A percentile compares a stretch with the other conserved stretches of the same genome.
Conservation (phyloP, 1,140 invertebrate species). For the Thrips palmi region DNA sequence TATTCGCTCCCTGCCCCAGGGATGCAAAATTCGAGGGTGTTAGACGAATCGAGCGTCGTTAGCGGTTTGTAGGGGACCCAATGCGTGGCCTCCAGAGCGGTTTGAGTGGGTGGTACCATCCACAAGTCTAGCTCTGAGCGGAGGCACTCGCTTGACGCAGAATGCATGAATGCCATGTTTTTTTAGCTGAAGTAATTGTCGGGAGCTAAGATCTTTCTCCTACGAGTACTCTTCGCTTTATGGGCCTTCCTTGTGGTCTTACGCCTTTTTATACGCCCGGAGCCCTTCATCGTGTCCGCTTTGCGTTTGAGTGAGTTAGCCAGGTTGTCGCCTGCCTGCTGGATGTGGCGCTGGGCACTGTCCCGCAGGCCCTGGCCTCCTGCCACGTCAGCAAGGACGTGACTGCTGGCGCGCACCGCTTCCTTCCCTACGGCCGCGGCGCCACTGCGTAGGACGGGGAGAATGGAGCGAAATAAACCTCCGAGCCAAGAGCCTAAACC, state of each 20-base stretch:
- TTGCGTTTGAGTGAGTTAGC: too few species aligned
- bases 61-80: constrained; percentile 24
- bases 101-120: constrained; percentile 23
- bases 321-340: too few species aligned
- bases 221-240: constrained; percentile 7
- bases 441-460: constrained; percentile 18
- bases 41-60: constrained; percentile 20
- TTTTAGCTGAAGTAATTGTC: too few species aligned
- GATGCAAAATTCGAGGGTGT: constrained; percentile 24
- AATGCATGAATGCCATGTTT: constrained; percentile 16
- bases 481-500: constrained; percentile 18
- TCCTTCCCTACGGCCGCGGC: constrained; percentile 18
- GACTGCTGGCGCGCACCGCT: constrained; percentile 15
- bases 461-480: constrained; percentile 18
- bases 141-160: constrained; percentile 16
- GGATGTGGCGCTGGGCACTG: constrained; percentile 14
- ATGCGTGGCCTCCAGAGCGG: constrained; percentile 20
- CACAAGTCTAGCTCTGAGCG: constrained; percentile 26
- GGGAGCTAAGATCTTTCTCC: constrained; percentile 5
- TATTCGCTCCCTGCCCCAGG: constrained; percentile 21
- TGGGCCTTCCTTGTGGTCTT: constrained; percentile 7
- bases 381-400: constrained; percentile 16
- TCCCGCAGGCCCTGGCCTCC: constrained; percentile 13
- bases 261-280: neutral
- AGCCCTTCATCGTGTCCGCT: constrained; percentile 12